These are phyloP conservation scores for Sparus aurata DNA, from an alignment of 2,797 vertebrate genomes.

Conservation along the genomic window DNA sequence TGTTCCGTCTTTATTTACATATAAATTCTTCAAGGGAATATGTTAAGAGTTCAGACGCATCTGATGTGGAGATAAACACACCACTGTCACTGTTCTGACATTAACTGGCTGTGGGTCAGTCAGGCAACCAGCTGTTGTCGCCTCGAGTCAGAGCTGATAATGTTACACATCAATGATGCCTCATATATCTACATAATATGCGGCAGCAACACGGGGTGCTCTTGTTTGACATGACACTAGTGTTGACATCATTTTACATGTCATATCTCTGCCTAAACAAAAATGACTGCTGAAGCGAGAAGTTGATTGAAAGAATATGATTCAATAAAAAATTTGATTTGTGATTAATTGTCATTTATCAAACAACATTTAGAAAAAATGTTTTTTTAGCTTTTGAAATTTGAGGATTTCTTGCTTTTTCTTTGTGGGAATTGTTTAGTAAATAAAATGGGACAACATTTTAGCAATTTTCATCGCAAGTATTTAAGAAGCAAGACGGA, in stretches of 20 bases:
- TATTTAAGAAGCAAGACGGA: not conserved
- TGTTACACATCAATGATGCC: slow-evolving; percentile 36
- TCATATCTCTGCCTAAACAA: slow-evolving; percentile 1
- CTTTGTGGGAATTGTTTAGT: not conserved
- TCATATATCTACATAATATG: slow-evolving; percentile 18
- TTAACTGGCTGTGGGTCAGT: slow-evolving; percentile 26
- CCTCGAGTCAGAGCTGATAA: slow-evolving; percentile 33
- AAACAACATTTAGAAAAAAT: not conserved
- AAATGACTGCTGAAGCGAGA: not conserved
- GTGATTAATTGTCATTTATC: not conserved
- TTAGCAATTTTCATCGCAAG: too few relatives aligned
- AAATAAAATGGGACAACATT: too few relatives aligned
- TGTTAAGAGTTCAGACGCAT: not conserved
- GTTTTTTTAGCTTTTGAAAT: not conserved
- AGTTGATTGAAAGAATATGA: not conserved
- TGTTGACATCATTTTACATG: slow-evolving; percentile 11
- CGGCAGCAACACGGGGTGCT: not conserved
- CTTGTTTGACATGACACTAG: slow-evolving; percentile 19
- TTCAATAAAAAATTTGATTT: not conserved
- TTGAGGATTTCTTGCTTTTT: not conserved
- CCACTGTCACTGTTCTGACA: slow-evolving; percentile 18
- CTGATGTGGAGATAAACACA: slow-evolving; percentile 1
- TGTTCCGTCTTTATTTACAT: not conserved
- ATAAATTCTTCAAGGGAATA: not conserved
- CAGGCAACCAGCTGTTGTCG: slow-evolving; percentile 55